phyloP scores from a whole-genome alignment of 2,888 invertebrate genomes.

The Drosophila paramelanica region DNA sequence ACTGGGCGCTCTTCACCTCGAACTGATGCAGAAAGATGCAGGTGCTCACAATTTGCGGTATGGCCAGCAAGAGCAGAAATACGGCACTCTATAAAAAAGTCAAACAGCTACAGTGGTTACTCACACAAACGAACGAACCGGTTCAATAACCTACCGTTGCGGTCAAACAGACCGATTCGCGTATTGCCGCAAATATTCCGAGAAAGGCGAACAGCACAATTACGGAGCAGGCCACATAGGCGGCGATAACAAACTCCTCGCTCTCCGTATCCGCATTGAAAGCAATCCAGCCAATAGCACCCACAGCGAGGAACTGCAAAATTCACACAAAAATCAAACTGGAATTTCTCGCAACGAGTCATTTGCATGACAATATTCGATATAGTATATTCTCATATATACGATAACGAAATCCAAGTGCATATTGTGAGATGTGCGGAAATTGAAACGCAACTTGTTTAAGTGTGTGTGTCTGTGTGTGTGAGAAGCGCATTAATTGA shows the following conservation, averaged over 20 bases:
- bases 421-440: slow-evolving; percentile 15
- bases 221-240: slow-evolving; percentile 65
- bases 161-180: slow-evolving; percentile 94
- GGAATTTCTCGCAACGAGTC: slow-evolving; percentile 22
- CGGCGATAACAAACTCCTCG: slow-evolving; percentile 63
- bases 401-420: slow-evolving; percentile 29
- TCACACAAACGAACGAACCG: not conserved
- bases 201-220: slow-evolving; percentile 87
- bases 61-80: slow-evolving; percentile 89
- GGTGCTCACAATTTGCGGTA: slow-evolving; percentile 89
- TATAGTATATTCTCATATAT: slow-evolving; percentile 2
- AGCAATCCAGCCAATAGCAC: slow-evolving; percentile 70
- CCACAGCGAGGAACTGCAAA: slow-evolving; percentile 73
- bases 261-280: slow-evolving; percentile 63
- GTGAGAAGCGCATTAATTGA: slow-evolving; percentile 22
- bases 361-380: slow-evolving; percentile 30
- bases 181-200: slow-evolving; percentile 94
- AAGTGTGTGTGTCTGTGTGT: not conserved
- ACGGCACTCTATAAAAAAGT: slow-evolving; percentile 88
- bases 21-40: slow-evolving; percentile 88
- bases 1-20: slow-evolving; percentile 86
- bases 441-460: slow-evolving; percentile 27
- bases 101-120: slow-evolving; percentile 6
- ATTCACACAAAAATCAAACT: slow-evolving; percentile 9
- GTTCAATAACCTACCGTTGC: slow-evolving; percentile 88